These are phyloP conservation scores for Trachurus trachurus DNA, from an alignment of 2,797 vertebrate genomes.

Conservation along the genomic window DNA sequence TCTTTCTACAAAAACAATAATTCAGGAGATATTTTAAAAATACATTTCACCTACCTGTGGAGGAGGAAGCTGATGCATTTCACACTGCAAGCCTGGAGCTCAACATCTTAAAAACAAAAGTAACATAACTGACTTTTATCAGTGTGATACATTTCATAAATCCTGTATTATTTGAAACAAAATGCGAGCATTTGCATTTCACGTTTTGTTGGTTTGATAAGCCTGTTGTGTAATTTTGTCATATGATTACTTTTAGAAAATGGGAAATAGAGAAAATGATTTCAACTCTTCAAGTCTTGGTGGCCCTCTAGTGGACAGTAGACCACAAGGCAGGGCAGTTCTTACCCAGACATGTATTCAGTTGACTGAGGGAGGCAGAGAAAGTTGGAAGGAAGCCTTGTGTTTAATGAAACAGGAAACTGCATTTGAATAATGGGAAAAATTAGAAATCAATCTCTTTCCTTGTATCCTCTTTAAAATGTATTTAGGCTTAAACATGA, in stretches of 20 bases:
- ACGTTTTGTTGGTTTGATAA: not conserved
- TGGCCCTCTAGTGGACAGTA: constrained; percentile 60
- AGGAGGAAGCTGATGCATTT: not conserved
- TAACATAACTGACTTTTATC: not conserved
- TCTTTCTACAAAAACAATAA: too few relatives aligned
- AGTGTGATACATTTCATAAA: not conserved
- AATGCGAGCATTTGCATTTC: not conserved
- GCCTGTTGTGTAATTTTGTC: too few relatives aligned
- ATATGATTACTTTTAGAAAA: too few relatives aligned
- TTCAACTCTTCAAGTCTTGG: not conserved
- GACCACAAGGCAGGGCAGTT: not conserved
- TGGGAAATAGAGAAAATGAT: too few relatives aligned
- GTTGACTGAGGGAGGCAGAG: not conserved
- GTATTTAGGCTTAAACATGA: not conserved
- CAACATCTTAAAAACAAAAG: not conserved
- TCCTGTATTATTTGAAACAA: not conserved
- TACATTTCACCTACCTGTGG: not conserved
- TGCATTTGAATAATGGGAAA: not conserved
- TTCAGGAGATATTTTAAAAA: not conserved
- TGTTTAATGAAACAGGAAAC: not conserved
- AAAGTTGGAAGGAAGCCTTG: not conserved
- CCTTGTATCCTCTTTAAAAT: not conserved
- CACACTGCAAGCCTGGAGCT: not conserved
- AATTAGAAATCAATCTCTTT: not conserved
- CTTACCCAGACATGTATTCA: not conserved